A percentile compares a stretch with the other conserved stretches of the same genome.
phyloP scores from a whole-genome alignment of 2,888 invertebrate species.

The Cetonia aurata region DNA sequence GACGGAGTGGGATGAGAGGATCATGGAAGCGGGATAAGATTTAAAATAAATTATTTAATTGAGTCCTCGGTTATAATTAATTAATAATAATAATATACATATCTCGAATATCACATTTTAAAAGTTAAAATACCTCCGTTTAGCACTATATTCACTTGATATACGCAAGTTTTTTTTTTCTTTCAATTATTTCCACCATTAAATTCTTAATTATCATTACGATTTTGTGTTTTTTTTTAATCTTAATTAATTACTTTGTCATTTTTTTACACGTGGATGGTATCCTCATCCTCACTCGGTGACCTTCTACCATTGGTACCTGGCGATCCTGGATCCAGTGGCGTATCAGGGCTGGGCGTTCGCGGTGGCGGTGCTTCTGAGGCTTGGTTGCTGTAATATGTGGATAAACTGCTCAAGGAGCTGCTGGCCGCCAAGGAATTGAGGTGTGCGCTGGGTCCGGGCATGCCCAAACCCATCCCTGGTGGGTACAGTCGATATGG shows the following conservation, averaged over 20 bases:
- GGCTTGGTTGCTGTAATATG: conserved; percentile 71
- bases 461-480: conserved; percentile 73
- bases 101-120: conserved; percentile 62
- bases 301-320: conserved; percentile 66
- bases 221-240: conserved; percentile 7
- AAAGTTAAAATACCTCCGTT: conserved; percentile 36
- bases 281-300: conserved; percentile 73
- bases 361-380: conserved; percentile 69
- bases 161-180: conserved; percentile 10
- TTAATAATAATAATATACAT: conserved; percentile 53
- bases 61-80: conserved; percentile 53
- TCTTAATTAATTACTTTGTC: neutral
- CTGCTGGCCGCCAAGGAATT: conserved; percentile 78
- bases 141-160: conserved; percentile 44
- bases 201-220: neutral
- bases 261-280: conserved; percentile 71
- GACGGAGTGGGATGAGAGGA: conserved; percentile 26
- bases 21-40: neutral
- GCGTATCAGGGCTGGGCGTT: conserved; percentile 68
- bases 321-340: conserved; percentile 74
- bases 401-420: conserved; percentile 71
- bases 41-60: conserved; percentile 64
- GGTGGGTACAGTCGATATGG: conserved; percentile 76
- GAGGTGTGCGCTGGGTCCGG: conserved; percentile 77
- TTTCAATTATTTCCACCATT: neutral